Evolutionary conservation across 2,888 invertebrate genomes (phyloP).

Genomic region (Lithophane leautieri): DNA sequence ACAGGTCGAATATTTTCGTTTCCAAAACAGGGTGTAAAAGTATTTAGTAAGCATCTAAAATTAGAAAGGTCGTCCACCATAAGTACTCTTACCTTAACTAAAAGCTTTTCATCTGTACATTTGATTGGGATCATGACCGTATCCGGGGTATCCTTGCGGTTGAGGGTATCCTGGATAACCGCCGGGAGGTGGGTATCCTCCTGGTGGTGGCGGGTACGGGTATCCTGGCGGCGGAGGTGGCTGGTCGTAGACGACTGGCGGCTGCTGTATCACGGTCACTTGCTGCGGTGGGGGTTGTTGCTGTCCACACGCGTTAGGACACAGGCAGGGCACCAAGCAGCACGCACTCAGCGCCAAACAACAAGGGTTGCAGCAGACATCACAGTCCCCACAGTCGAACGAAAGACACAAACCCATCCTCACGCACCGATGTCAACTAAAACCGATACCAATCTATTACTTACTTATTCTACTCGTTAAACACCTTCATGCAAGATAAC

Average conservation of each 20-base stretch:
- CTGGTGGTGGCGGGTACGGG: constrained; percentile 74
- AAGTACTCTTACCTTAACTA: constrained; percentile 71
- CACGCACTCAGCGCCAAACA: constrained; percentile 86
- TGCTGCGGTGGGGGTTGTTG: constrained; percentile 81
- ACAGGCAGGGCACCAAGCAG: constrained; percentile 85
- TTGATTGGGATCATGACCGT: constrained; percentile 66
- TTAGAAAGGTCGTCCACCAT: constrained; percentile 74
- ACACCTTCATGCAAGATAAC: constrained; percentile 21
- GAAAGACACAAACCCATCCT: constrained; percentile 87
- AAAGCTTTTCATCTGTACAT: constrained; percentile 77
- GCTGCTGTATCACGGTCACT: constrained; percentile 82
- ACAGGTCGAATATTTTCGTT: not conserved
- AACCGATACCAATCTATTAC: constrained; percentile 67
- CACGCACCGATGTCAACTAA: constrained; percentile 75
- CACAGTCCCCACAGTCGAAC: constrained; percentile 85
- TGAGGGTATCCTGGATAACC: constrained; percentile 71
- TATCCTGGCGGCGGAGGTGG: constrained; percentile 77
- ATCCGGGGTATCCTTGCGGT: constrained; percentile 69
- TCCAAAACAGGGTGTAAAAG: not conserved
- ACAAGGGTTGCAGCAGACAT: constrained; percentile 85
- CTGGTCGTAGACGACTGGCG: constrained; percentile 78
- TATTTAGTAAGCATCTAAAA: constrained; percentile 11
- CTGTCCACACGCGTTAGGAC: constrained; percentile 87
- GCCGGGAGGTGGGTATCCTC: constrained; percentile 69
- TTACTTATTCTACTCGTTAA: constrained; percentile 43